Percentiles rank a stretch among this genome's conserved stretches.
Conservation (phyloP, 2,113 vertebrate species). For the Chloroceryle aenea region DNA sequence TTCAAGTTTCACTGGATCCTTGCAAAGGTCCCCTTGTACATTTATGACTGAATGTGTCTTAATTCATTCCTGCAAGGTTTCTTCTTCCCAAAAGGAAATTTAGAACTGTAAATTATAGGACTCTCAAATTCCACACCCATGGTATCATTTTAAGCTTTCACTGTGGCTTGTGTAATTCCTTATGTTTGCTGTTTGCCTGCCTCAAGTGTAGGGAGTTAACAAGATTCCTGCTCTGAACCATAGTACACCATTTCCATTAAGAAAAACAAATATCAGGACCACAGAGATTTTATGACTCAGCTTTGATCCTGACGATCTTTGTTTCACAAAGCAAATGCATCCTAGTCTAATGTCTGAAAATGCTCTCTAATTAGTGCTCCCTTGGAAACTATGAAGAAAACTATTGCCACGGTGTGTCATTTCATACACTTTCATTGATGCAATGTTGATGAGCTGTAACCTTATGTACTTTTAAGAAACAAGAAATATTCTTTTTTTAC, state of each 20-base stretch:
- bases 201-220: background rate
- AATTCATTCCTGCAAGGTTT: background rate
- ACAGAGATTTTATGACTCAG: slow-evolving; percentile 43
- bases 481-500: background rate
- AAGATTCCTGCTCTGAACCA: background rate
- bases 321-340: background rate
- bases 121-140: slow-evolving; percentile 1
- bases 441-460: background rate
- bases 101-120: slow-evolving; percentile 1
- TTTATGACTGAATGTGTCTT: background rate
- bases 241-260: slow-evolving; percentile 23
- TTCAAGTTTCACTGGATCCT: background rate
- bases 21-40: background rate
- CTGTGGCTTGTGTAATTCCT: background rate
- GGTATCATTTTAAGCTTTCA: background rate
- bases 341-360: background rate
- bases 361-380: slow-evolving; percentile 36
- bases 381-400: background rate
- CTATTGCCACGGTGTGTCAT: background rate
- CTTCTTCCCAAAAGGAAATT: background rate
- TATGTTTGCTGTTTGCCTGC: slow-evolving; percentile 3
- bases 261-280: slow-evolving; percentile 43
- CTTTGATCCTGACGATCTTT: background rate
- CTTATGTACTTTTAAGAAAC: background rate
- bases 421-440: background rate